Conservation (phyloP, 2,113 vertebrate genomes). For the Dermatemys mawii region DNA sequence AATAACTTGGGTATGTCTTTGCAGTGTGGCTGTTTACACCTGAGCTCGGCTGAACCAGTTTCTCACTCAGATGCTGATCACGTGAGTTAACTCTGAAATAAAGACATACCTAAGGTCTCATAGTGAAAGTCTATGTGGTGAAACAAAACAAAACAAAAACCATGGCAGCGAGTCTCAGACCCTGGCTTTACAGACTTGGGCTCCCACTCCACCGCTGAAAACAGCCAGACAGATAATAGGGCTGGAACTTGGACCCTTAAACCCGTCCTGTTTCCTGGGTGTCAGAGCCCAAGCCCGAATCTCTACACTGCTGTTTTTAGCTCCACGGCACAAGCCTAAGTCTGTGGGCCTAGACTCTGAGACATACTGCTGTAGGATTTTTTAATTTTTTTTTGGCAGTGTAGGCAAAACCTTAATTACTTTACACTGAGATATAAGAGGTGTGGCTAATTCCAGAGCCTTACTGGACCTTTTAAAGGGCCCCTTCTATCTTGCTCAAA, state of each 20-base stretch:
- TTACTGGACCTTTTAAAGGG: background rate
- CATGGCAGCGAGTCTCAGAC: background rate
- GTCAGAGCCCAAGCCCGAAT: background rate
- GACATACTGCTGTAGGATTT: background rate
- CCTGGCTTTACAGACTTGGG: background rate
- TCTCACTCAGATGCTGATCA: background rate
- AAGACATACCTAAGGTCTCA: background rate
- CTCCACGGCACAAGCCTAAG: background rate
- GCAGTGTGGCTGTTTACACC: background rate
- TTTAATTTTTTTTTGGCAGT: background rate
- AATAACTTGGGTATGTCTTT: background rate
- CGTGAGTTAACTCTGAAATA: background rate
- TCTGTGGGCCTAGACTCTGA: no score
- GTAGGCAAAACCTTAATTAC: background rate
- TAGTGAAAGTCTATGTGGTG: background rate
- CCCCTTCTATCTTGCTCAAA: background rate
- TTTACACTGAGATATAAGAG: constrained; percentile 7
- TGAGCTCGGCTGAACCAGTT: fast-evolving
- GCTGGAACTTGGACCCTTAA: background rate
- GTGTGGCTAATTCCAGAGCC: background rate
- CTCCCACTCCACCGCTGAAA: background rate
- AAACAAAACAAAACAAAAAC: background rate
- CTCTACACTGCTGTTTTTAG: background rate
- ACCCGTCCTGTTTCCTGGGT: background rate
- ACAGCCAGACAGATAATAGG: background rate